Percentiles rank a stretch among this genome's conserved stretches.
Conservation (phyloP, 2,888 invertebrate genomes). For the Zelleria hepariella region DNA sequence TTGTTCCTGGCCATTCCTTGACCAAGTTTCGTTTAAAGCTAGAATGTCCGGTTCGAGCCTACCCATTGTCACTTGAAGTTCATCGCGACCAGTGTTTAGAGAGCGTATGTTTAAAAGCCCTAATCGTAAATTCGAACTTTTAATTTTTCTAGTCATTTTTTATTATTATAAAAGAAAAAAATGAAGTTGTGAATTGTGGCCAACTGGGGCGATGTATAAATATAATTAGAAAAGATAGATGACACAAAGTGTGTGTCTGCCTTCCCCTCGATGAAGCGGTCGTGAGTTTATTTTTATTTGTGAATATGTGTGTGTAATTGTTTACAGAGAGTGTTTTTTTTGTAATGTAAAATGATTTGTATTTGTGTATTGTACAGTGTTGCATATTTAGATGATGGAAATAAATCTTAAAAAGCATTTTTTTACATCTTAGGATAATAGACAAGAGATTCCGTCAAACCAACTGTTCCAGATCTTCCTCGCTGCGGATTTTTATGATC, state of each 20-base stretch:
- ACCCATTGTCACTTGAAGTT: not conserved
- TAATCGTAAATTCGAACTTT: slow-evolving; percentile 2
- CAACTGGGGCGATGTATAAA: not conserved
- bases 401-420: not conserved
- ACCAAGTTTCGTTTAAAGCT: slow-evolving; percentile 4
- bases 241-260: not conserved
- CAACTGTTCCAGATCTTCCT: not conserved
- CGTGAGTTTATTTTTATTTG: too few relatives aligned
- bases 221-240: not conserved
- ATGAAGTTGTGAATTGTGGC: not conserved
- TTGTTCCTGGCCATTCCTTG: not conserved
- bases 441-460: not conserved
- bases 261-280: too few relatives aligned
- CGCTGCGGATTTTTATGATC: not conserved
- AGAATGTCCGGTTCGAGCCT: not conserved
- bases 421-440: too few relatives aligned
- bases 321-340: not conserved
- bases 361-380: not conserved
- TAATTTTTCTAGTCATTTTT: not conserved
- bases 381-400: not conserved
- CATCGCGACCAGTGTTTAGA: not conserved
- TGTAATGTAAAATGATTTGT: not conserved
- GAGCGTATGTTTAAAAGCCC: slow-evolving; percentile 1
- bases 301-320: not conserved
- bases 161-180: not conserved